Conservation (phyloP, 2,888 invertebrate species). For the Pristionchus mayeri region DNA sequence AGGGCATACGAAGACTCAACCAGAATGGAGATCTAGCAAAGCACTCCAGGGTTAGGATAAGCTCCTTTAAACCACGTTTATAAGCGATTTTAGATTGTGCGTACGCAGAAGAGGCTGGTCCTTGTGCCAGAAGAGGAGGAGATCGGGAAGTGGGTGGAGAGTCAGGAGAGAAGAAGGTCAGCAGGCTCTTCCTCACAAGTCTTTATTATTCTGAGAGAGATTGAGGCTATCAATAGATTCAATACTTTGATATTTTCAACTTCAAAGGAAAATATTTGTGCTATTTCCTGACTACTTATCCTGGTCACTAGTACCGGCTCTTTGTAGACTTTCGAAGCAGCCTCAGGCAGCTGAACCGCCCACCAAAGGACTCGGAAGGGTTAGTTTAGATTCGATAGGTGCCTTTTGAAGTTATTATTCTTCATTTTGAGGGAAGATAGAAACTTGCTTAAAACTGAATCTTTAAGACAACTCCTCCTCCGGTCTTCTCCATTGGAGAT, state of each 20-base stretch:
- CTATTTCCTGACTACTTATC: background rate
- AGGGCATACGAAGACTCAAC: background rate
- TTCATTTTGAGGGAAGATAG: background rate
- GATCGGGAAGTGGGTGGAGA: constrained; percentile 11
- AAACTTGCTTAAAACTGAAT: background rate
- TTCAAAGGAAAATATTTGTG: background rate
- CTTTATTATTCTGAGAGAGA: background rate
- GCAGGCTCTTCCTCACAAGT: background rate
- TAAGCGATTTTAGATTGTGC: constrained; percentile 17
- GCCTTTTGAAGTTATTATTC: background rate
- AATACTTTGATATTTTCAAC: background rate
- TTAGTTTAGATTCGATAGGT: background rate
- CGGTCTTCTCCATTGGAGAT: constrained; percentile 24
- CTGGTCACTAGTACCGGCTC: no score
- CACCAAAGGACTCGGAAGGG: constrained; percentile 2
- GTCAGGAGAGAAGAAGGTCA: constrained; percentile 1
- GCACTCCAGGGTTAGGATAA: background rate
- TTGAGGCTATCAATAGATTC: no score
- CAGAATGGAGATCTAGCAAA: background rate
- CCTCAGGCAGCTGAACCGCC: background rate
- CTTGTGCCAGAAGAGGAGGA: constrained; percentile 40
- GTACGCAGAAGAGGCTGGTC: constrained; percentile 34
- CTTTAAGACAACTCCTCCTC: constrained; percentile 14
- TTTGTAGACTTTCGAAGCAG: constrained; percentile 7
- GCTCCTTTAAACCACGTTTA: background rate